Evolutionary conservation across 2,888 invertebrate species (phyloP).

Genomic region (Cecidostiba fungosa): DNA sequence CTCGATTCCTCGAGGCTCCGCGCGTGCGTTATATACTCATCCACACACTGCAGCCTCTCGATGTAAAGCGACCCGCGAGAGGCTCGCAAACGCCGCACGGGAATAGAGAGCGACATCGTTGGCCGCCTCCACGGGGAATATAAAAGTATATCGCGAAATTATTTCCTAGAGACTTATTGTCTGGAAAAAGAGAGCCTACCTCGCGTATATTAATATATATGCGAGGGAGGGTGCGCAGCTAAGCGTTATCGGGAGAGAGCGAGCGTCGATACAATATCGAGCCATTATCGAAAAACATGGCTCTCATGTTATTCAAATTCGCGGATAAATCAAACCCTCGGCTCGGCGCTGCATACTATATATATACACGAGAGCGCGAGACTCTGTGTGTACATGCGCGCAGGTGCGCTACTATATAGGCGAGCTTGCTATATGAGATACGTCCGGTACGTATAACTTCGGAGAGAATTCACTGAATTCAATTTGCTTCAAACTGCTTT

Average conservation of each 20-base stretch:
- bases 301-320: slow-evolving; percentile 76
- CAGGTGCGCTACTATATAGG: neutral
- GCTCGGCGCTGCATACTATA: neutral
- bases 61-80: slow-evolving; percentile 49
- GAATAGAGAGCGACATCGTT: neutral
- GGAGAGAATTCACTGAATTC: slow-evolving; percentile 48
- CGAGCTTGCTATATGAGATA: slow-evolving; percentile 20
- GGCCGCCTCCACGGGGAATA: slow-evolving; percentile 24
- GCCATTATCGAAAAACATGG: slow-evolving; percentile 70
- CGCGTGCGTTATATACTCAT: neutral
- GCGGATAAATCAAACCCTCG: slow-evolving; percentile 74
- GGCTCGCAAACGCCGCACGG: neutral
- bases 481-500: slow-evolving; percentile 38
- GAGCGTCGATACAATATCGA: slow-evolving; percentile 65
- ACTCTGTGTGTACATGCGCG: neutral
- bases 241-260: slow-evolving; percentile 3
- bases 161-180: slow-evolving; percentile 62
- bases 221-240: neutral
- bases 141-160: slow-evolving; percentile 49
- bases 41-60: neutral
- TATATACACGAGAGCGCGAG: neutral
- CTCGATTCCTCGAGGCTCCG: slow-evolving; percentile 45
- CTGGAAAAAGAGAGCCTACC: slow-evolving; percentile 6
- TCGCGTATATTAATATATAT: neutral
- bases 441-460: slow-evolving; percentile 33